Conservation (phyloP, 2,113 vertebrate species). For the rat (Rattus norvegicus) region GRCr8 NC_086024.1:80890501-80891000, state of each 20-base stretch:
- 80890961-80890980: background rate
- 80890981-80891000: background rate
- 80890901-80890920: background rate
- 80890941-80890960: background rate
- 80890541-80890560: background rate
- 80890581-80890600: background rate
- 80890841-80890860: slow-evolving; percentile 23
- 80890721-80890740: background rate
- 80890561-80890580: background rate
- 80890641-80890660: background rate
- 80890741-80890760: background rate
- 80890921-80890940: background rate
- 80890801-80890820: background rate
- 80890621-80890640: background rate
- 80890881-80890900: background rate
- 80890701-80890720: background rate
- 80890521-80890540: slow-evolving; percentile 27
- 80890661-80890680: background rate
- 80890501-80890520: background rate
- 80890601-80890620: background rate
- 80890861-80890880: slow-evolving; percentile 20
- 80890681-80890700: background rate
- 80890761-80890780: background rate
- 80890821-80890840: background rate
- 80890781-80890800: slow-evolving; percentile 16